A percentile compares a stretch with the other conserved stretches of the same genome.
These are phyloP conservation scores for Cyclura pinguis DNA, from an alignment of 2,797 vertebrate genomes.

Conservation along the genomic window DNA sequence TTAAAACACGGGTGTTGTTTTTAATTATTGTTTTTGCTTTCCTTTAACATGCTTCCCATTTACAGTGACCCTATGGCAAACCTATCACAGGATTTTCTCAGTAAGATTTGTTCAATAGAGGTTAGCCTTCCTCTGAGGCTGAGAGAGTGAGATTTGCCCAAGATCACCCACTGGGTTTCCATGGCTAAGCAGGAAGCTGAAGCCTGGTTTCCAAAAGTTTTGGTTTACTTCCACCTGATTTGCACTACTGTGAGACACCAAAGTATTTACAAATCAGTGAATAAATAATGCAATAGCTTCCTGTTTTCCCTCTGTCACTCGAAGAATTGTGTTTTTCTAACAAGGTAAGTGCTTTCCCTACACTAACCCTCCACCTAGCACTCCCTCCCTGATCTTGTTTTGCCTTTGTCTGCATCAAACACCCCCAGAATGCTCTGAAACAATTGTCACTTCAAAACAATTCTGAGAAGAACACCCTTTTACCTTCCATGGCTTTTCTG, in stretches of 20 bases:
- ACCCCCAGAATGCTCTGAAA: background rate
- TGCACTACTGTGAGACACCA: background rate
- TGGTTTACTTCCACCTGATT: background rate
- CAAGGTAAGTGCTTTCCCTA: background rate
- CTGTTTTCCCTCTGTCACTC: background rate
- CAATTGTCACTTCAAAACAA: background rate
- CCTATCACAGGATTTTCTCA: too few species aligned
- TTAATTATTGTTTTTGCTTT: too few species aligned
- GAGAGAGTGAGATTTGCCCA: too few species aligned
- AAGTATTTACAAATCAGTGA: background rate
- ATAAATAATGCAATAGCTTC: background rate
- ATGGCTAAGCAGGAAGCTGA: too few species aligned
- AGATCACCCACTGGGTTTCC: too few species aligned
- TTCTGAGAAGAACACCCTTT: conserved; percentile 40
- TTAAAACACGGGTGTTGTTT: too few species aligned
- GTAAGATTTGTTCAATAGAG: too few species aligned
- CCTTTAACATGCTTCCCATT: too few species aligned
- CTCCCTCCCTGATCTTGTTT: too few species aligned
- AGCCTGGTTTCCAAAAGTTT: too few species aligned
- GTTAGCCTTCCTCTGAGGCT: too few species aligned
- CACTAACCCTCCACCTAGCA: background rate
- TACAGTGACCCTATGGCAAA: too few species aligned
- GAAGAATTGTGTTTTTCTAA: background rate
- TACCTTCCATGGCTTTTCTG: conserved; percentile 95
- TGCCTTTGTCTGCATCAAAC: background rate